These are phyloP conservation scores for Penaeus indicus DNA, from an alignment of 1,140 invertebrate genomes.

Conservation along the genomic window DNA sequence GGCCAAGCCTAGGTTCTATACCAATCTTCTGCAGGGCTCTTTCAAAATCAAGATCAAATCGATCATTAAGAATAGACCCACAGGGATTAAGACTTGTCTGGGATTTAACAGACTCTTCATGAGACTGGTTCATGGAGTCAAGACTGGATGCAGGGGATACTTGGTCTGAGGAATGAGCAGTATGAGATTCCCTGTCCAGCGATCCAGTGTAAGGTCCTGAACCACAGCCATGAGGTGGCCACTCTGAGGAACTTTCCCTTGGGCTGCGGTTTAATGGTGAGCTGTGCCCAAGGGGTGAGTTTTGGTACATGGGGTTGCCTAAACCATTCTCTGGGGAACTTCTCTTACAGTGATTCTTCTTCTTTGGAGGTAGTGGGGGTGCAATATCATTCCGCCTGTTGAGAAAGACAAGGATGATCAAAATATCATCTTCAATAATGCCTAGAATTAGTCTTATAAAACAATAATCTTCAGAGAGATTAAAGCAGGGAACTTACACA, in stretches of 20 bases:
- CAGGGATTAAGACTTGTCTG: conserved; percentile 46
- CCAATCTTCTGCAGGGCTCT: conserved; percentile 1
- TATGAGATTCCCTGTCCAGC: conserved; percentile 43
- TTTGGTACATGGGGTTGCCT: conserved; percentile 10
- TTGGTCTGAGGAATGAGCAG: conserved; percentile 73
- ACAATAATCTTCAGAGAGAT: too few relatives aligned
- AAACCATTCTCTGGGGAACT: conserved; percentile 33
- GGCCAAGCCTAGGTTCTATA: background rate
- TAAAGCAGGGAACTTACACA: background rate
- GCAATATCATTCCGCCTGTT: conserved; percentile 68
- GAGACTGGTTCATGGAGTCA: conserved; percentile 87
- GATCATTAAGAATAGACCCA: conserved; percentile 30
- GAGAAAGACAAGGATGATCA: conserved; percentile 62
- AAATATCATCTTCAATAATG: too few relatives aligned
- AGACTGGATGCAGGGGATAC: conserved; percentile 82
- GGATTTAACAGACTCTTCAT: conserved; percentile 71
- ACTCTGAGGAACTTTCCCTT: conserved; percentile 45
- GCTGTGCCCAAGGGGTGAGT: conserved; percentile 35
- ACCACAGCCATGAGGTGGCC: conserved; percentile 24
- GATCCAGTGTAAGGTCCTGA: conserved; percentile 27
- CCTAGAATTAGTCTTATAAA: too few relatives aligned
- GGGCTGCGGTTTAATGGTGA: conserved; percentile 49
- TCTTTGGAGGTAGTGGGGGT: conserved; percentile 84
- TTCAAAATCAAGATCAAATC: conserved; percentile 32
- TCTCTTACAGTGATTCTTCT: conserved; percentile 70